Conservation (phyloP, 2,797 vertebrate genomes). For the Chaetophractus vellerosus region DNA sequence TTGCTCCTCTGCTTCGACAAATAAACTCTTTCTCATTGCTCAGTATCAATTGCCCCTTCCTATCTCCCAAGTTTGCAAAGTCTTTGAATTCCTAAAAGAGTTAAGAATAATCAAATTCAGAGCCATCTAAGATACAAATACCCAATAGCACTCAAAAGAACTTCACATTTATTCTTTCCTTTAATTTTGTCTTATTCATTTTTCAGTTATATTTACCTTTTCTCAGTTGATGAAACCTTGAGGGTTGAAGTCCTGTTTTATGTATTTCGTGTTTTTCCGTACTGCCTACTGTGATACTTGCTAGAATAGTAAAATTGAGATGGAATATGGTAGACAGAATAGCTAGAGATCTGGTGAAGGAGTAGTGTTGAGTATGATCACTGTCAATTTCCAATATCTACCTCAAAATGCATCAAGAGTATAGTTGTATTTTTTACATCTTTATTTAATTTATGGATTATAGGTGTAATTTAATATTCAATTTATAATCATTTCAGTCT, state of each 20-base stretch:
- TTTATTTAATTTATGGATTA: neutral
- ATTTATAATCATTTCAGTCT: slow-evolving; percentile 4
- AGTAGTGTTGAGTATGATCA: neutral
- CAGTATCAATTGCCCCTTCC: no score
- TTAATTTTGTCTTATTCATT: neutral
- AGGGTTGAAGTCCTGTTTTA: neutral
- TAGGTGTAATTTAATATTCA: slow-evolving; percentile 2
- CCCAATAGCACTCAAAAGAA: neutral
- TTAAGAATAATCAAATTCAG: neutral
- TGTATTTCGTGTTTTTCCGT: neutral
- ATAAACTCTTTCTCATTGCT: no score
- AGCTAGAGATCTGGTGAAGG: slow-evolving; percentile 1
- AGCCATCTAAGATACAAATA: neutral
- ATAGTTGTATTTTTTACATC: neutral
- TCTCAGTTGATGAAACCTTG: slow-evolving; percentile 18
- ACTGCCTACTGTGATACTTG: neutral
- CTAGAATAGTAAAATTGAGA: slow-evolving; percentile 32
- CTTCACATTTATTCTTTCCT: neutral
- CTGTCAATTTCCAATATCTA: slow-evolving; percentile 5
- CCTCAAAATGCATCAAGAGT: slow-evolving; percentile 10
- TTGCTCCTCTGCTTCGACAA: no score
- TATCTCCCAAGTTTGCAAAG: neutral
- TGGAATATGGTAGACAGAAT: slow-evolving; percentile 34
- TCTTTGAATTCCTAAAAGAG: neutral
- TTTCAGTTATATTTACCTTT: slow-evolving; percentile 41